Conservation (phyloP, 2,113 vertebrate genomes). For the Picathartes gymnocephalus region DNA sequence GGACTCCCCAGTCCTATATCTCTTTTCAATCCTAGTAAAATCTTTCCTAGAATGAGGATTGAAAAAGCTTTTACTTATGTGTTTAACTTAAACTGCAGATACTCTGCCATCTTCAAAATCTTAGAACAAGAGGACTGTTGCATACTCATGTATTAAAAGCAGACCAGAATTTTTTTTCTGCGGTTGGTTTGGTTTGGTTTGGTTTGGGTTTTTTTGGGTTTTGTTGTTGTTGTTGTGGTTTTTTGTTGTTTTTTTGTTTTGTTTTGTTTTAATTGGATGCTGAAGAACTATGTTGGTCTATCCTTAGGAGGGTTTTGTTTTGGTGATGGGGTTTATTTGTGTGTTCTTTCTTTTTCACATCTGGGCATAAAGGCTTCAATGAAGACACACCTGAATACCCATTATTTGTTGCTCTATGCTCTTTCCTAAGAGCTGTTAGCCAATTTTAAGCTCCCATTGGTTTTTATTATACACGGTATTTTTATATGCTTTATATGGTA, state of each 20-base stretch:
- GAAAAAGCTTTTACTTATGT: background rate
- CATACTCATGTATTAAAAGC: background rate
- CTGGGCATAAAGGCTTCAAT: background rate
- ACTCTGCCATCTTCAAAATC: accelerated
- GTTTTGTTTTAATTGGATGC: background rate
- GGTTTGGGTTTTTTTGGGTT: background rate
- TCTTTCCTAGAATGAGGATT: background rate
- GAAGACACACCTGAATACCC: background rate
- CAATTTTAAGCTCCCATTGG: background rate
- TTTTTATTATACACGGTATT: background rate
- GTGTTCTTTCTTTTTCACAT: background rate
- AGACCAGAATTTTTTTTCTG: background rate
- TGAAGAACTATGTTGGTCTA: background rate
- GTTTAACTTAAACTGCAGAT: background rate
- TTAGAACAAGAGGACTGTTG: background rate
- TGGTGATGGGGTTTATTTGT: background rate
- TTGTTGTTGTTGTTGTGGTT: no score
- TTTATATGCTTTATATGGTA: background rate
- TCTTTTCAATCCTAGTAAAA: background rate
- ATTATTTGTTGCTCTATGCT: background rate
- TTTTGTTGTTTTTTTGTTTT: background rate
- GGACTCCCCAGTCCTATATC: background rate
- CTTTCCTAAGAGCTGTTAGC: background rate
- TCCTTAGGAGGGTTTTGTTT: background rate
- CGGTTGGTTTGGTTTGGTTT: no score